These are phyloP conservation scores for Yponomeuta malinellus DNA, from an alignment of 2,888 invertebrate genomes.

Conservation along the genomic window DNA sequence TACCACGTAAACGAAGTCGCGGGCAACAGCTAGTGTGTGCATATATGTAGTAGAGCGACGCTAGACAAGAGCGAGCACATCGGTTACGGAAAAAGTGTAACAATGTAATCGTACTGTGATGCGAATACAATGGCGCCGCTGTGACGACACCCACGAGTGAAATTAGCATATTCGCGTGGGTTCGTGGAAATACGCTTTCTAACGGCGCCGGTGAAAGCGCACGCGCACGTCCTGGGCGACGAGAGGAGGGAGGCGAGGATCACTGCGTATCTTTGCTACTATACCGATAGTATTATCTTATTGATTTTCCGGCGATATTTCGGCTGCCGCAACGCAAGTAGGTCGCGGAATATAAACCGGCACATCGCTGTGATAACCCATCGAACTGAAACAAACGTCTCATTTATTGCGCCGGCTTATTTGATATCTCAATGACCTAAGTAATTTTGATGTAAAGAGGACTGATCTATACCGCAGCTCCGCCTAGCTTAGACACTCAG, in stretches of 20 bases:
- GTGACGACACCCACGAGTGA: conserved; percentile 21
- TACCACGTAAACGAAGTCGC: no score
- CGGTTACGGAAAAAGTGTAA: conserved; percentile 33
- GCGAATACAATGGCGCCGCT: conserved; percentile 29
- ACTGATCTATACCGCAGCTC: background rate
- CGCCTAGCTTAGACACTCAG: background rate
- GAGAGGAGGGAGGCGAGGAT: background rate
- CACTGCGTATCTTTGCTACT: background rate
- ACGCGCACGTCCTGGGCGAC: conserved; percentile 24
- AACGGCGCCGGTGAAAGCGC: conserved; percentile 55
- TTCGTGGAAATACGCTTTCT: conserved; percentile 62
- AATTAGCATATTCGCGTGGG: conserved; percentile 41
- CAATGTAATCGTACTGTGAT: conserved; percentile 31
- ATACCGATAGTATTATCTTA: no score
- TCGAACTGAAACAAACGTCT: background rate
- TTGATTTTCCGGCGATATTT: background rate
- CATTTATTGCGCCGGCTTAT: background rate
- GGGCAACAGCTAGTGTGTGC: background rate
- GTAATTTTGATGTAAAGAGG: background rate
- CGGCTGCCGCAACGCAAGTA: conserved; percentile 4
- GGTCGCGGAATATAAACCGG: background rate
- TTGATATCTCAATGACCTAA: background rate
- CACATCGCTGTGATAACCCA: background rate
- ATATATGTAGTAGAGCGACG: background rate
- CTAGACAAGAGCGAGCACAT: background rate